phyloP scores from a whole-genome alignment of 2,888 invertebrate genomes.

The Notodonta ziczac region DNA sequence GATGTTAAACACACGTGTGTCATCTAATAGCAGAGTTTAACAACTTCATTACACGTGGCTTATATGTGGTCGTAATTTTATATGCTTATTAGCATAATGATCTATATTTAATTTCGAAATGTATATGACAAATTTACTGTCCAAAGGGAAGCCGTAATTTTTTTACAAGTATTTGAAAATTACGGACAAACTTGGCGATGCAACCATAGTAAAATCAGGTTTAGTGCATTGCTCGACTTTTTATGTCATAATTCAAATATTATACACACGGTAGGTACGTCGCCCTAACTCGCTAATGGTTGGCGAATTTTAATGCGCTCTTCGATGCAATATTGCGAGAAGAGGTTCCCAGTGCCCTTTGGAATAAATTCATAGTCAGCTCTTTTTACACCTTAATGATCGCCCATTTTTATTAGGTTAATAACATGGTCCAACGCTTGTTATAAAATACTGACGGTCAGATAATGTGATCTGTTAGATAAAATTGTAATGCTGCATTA shows the following conservation, averaged over 20 bases:
- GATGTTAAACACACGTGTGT: conserved; percentile 27
- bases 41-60: conserved; percentile 2
- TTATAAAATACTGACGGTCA: neutral
- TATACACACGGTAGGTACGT: conserved; percentile 20
- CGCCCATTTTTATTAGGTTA: conserved; percentile 11
- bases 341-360: conserved; percentile 27
- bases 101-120: too few species aligned
- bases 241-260: conserved; percentile 15
- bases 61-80: neutral
- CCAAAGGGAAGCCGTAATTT: too few species aligned
- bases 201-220: too few species aligned
- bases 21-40: conserved; percentile 16
- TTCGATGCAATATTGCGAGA: conserved; percentile 9
- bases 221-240: too few species aligned
- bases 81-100: neutral
- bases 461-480: too few species aligned
- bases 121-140: too few species aligned
- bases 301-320: conserved; percentile 48
- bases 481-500: too few species aligned
- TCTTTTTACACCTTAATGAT: conserved; percentile 23
- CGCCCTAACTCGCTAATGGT: conserved; percentile 43
- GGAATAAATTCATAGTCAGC: conserved; percentile 38
- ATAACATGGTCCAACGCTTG: neutral
- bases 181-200: too few species aligned
- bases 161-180: too few species aligned